Evolutionary conservation across 1,140 invertebrate genomes (phyloP), one percentile per base, ranked within the genome.

Genomic region (Plectus sambesii): DNA sequence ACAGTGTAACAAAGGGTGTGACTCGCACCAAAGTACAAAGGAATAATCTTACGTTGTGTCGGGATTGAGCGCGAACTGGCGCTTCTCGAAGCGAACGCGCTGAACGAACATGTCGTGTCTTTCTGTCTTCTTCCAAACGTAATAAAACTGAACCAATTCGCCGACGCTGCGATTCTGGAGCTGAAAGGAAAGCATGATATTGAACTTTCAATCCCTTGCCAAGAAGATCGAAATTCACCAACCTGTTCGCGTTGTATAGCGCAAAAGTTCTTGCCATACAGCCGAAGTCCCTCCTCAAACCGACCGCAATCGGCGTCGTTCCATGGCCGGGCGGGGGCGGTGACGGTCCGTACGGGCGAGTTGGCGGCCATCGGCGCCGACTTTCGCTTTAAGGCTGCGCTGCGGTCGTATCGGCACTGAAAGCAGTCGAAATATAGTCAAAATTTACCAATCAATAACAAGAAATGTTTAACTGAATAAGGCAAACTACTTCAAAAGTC

Each of bases 61-160:
- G n/a, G n/a, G n/a, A n/a, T n/a, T n/a, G n/a, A n/a, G n/a, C n/a
- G n/a, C n/a, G n/a, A n/a, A n/a, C n/a, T n/a, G n/a, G n/a, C n/a
- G n/a, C n/a, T n/a, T n/a, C n/a, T n/a, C n/a, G n/a, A n/a, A n/a
- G n/a, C n/a, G n/a, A n/a, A n/a, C n/a, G n/a, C n/a, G n/a, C n/a
- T n/a, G n/a, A n/a, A n/a, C n/a, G n/a, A n/a, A 87, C 2, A 83
- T 81, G 73, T 96, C 92, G 71, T 94, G 87, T 33, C 92, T 75
- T 70, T 96, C 89, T 39, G 90, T 94, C 74, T 96, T 97, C 72
- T 97, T 97, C 90, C 90, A 97, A 25, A 94, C 77, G 68, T 97
- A 97, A 74, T 97, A 97, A 75, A 96, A 96, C 67, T 94, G 87
- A 29, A 96, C 87, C 38, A 97, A 73, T 73, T 97, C 92, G 23